Conservation (phyloP, 2,113 vertebrate genomes). For the Grus americana region DNA sequence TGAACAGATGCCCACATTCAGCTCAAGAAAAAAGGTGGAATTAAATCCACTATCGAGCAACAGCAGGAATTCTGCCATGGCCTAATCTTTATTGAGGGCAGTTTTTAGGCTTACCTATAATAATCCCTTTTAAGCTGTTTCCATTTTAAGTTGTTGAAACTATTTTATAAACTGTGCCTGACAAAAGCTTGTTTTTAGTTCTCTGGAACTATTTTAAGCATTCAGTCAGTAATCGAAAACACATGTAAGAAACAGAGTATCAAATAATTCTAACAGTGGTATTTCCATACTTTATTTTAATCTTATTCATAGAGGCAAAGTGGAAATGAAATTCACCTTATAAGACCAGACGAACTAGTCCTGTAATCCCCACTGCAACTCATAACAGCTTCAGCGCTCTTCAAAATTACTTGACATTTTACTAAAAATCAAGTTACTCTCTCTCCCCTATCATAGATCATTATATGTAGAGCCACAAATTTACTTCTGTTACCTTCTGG, state of each 20-base stretch:
- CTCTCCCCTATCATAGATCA: not conserved
- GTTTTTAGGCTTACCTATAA: conserved; percentile 17
- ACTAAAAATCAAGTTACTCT: not conserved
- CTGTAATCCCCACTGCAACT: not conserved
- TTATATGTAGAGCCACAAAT: not conserved
- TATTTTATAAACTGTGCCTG: conserved; percentile 44
- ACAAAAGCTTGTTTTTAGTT: conserved; percentile 29
- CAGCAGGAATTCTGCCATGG: not conserved
- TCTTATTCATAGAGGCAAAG: not conserved
- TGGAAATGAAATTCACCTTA: conserved; percentile 24
- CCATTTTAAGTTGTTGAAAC: conserved; percentile 31
- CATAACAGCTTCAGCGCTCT: not conserved
- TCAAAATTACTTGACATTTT: not conserved
- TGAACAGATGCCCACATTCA: not conserved
- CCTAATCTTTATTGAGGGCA: not conserved
- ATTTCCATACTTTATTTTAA: conserved; percentile 30
- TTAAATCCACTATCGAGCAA: not conserved
- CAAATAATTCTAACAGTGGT: not conserved
- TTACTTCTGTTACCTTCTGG: not conserved
- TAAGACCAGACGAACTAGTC: not conserved
- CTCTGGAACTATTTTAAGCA: conserved; percentile 38
- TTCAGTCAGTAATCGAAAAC: conserved; percentile 26
- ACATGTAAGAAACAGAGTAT: conserved; percentile 20
- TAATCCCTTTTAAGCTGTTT: conserved; percentile 2
- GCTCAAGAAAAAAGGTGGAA: not conserved